These are phyloP conservation scores for Clarias platycephalus DNA, from an alignment of 2,797 vertebrate genomes.

Conservation along the genomic window DNA sequence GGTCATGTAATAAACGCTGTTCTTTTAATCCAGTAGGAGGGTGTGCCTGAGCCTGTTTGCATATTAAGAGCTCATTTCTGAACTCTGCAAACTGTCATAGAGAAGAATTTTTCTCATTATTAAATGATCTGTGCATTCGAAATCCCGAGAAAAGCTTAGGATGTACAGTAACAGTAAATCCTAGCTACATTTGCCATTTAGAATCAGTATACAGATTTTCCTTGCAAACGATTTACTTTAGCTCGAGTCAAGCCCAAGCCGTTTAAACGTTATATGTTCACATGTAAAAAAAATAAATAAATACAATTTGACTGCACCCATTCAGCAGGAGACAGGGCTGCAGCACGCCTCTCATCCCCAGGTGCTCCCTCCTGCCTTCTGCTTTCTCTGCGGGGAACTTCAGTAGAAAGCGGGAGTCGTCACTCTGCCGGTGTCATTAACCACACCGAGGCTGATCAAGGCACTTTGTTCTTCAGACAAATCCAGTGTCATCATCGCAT, in stretches of 20 bases:
- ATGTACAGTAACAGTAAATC: too few relatives aligned
- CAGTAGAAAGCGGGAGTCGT: constrained; percentile 1
- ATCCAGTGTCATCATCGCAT: constrained; percentile 46
- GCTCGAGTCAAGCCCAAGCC: background rate
- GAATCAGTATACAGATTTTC: background rate
- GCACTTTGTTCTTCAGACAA: constrained; percentile 50
- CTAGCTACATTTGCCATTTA: background rate
- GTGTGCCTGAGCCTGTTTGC: constrained; percentile 24
- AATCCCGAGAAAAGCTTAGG: too few relatives aligned
- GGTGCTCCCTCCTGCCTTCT: constrained; percentile 34
- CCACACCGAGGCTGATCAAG: constrained; percentile 49
- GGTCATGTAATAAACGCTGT: constrained; percentile 46
- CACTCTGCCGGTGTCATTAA: constrained; percentile 42
- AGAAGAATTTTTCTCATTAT: background rate
- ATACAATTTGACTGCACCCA: background rate
- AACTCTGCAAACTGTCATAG: background rate
- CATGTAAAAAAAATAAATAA: background rate
- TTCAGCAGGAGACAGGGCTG: constrained; percentile 15
- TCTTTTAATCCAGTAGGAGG: constrained; percentile 34
- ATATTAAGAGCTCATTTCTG: constrained; percentile 40
- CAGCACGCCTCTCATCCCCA: constrained; percentile 19
- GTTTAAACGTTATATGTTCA: constrained; percentile 13
- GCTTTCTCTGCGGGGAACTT: constrained; percentile 37
- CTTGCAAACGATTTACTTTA: background rate
- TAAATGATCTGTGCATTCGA: background rate